A percentile compares a stretch with the other conserved stretches of the same genome.
phyloP scores from a whole-genome alignment of 1,140 invertebrate species.

The Ruditapes philippinarum region DNA sequence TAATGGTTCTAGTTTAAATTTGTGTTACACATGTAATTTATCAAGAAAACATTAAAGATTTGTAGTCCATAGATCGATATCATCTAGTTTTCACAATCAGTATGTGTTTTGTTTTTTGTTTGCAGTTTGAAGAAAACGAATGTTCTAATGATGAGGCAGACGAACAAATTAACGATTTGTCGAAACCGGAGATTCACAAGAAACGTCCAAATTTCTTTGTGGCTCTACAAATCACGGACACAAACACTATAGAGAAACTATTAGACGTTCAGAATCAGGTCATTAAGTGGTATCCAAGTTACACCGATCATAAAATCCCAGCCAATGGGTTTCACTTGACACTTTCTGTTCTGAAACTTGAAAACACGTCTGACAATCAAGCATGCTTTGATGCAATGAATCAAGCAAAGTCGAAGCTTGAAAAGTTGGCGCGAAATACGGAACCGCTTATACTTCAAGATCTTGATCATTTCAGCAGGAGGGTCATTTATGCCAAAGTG shows the following conservation, averaged over 20 bases:
- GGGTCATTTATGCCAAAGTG: slow-evolving; percentile 85
- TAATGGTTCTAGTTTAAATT: too few species aligned
- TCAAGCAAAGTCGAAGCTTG: slow-evolving; percentile 75
- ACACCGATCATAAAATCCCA: slow-evolving; percentile 67
- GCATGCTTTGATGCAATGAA: slow-evolving; percentile 79
- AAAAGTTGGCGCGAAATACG: slow-evolving; percentile 69
- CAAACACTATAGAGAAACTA: slow-evolving; percentile 51
- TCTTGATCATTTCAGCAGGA: slow-evolving; percentile 84
- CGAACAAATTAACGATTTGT: slow-evolving; percentile 32
- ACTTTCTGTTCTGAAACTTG: slow-evolving; percentile 82
- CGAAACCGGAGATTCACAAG: slow-evolving; percentile 78
- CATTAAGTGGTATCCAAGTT: slow-evolving; percentile 65
- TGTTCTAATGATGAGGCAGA: slow-evolving; percentile 21
- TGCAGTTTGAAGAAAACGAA: background rate
- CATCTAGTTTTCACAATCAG: too few species aligned
- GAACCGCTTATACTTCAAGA: slow-evolving; percentile 73
- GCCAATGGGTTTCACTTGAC: slow-evolving; percentile 65
- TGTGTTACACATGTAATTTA: too few species aligned
- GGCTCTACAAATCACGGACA: slow-evolving; percentile 83
- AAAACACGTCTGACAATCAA: slow-evolving; percentile 80
- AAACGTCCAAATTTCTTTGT: slow-evolving; percentile 86
- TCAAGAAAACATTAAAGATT: too few species aligned
- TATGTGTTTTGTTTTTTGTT: too few species aligned
- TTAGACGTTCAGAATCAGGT: slow-evolving; percentile 54
- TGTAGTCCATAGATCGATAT: too few species aligned